phyloP scores from a whole-genome alignment of 2,888 invertebrate species.

The Hipparchia semele region DNA sequence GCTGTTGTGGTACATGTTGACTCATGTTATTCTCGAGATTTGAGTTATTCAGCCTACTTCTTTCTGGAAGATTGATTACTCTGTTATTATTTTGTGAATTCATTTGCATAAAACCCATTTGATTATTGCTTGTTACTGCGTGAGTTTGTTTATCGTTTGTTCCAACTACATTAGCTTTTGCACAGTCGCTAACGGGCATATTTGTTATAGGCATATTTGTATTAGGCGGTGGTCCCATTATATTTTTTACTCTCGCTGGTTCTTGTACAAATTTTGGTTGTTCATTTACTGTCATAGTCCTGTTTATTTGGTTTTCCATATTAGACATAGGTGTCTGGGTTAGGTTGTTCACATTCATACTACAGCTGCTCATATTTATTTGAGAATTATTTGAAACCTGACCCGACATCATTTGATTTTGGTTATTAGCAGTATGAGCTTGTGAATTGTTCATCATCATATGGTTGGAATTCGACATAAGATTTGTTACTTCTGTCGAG shows the following conservation, averaged over 20 bases:
- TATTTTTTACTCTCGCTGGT: constrained; percentile 68
- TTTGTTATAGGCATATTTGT: constrained; percentile 56
- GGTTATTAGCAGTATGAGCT: constrained; percentile 59
- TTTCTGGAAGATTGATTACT: constrained; percentile 75
- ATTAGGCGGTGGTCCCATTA: constrained; percentile 67
- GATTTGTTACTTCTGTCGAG: constrained; percentile 65
- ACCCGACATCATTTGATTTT: constrained; percentile 64
- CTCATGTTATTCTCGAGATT: constrained; percentile 67
- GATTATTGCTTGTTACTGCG: constrained; percentile 71
- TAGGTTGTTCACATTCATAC: constrained; percentile 62
- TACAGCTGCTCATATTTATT: constrained; percentile 74
- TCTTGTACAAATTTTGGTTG: constrained; percentile 70
- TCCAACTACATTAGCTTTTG: constrained; percentile 67
- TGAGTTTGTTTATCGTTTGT: constrained; percentile 74
- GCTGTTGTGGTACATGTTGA: constrained; percentile 74
- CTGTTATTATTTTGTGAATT: constrained; percentile 73
- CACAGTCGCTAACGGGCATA: constrained; percentile 62
- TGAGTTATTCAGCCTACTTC: constrained; percentile 65
- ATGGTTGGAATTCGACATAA: constrained; percentile 66
- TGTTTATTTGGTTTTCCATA: constrained; percentile 66
- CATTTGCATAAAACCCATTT: constrained; percentile 77
- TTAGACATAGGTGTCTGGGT: constrained; percentile 63
- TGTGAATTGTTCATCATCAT: constrained; percentile 74
- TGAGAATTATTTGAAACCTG: constrained; percentile 64
- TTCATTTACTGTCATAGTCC: constrained; percentile 65